Conservation (phyloP, 1,140 invertebrate genomes). For the Solenopsis fugax region DNA sequence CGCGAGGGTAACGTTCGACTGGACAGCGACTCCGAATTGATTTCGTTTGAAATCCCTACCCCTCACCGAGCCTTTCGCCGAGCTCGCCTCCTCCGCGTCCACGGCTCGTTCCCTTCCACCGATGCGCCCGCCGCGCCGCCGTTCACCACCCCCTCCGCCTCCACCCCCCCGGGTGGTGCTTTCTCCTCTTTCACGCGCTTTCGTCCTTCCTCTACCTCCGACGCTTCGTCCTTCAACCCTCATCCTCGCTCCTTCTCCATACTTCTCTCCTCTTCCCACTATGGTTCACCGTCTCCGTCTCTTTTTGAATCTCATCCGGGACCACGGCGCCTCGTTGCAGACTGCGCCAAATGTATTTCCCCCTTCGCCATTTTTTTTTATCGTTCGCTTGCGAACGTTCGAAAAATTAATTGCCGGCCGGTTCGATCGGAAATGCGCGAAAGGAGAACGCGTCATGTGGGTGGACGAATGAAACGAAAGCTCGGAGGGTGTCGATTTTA, state of each 20-base stretch:
- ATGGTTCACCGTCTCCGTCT: conserved; percentile 46
- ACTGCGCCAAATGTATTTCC: conserved; percentile 75
- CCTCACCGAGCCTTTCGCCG: conserved; percentile 61
- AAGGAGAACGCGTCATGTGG: conserved; percentile 43
- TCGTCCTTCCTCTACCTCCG: conserved; percentile 49
- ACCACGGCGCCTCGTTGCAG: conserved; percentile 69
- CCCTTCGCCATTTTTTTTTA: conserved; percentile 67
- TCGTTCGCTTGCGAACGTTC: conserved; percentile 64
- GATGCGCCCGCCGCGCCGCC: conserved; percentile 19
- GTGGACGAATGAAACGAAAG: conserved; percentile 50
- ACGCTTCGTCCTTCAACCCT: conserved; percentile 44
- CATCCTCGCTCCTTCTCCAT: conserved; percentile 38
- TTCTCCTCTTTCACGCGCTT: conserved; percentile 69
- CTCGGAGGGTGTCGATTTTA: conserved; percentile 58
- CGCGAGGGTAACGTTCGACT: conserved; percentile 82
- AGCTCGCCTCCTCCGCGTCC: conserved; percentile 73
- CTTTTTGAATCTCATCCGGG: conserved; percentile 72
- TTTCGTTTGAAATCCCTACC: conserved; percentile 85
- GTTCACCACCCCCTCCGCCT: conserved; percentile 50
- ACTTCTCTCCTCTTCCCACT: conserved; percentile 46
- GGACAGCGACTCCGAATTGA: conserved; percentile 85
- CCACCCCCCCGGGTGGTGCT: conserved; percentile 32
- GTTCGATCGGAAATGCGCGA: conserved; percentile 58
- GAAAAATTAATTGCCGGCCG: conserved; percentile 63
- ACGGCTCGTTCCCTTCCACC: conserved; percentile 60